Base-by-base conservation (phyloP, 2,888 invertebrate species). In the Euzophera pinguis region DNA sequence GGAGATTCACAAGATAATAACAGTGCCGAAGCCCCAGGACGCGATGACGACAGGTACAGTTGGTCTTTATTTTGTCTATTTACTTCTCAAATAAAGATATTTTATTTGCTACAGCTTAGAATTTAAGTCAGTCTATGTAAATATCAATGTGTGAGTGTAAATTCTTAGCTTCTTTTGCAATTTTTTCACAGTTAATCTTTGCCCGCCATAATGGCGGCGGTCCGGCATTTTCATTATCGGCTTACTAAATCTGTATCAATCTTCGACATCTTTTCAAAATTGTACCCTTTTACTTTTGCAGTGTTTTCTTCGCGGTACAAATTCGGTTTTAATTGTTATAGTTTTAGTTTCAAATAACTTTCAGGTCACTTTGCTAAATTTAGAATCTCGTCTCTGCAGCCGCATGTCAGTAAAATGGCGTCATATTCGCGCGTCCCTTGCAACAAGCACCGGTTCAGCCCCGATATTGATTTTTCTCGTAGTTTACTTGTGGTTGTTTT, bases 11-110 rank as follows among this genome's bases (percentile, higher is more conserved):
- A 91, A 71, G 94, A 95, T 78, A 93, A 94, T 84, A 94, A 94
- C 67, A 93, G 93, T 84, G 94, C 94, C 64, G 95, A 95, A 88
- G 93, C 93, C 65, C 93, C 94, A 56, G 94, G 94, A 75, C 94
- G 95, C 78, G 95, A 95, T 90, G 95, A 95, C 87, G 95, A 94
- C 92, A 94, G 94, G 94, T 95, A 93, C 57, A 59, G 61, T 69
- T 70, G 56, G 62, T 62, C 73, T 66, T 58, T 47, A 50, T 67
- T 61, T 57, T 53, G 48, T 35, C 50, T 52, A 55, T 16, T 43
- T 55, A 22, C 16, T 49, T 57, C 39, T 42, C 12, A 37, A 17
- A 38, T 38, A 5, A 0, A 16, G 32, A 8, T 29, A 43, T 43
- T 13, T 4, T 45, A 34, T 16, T 8, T 45, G 45, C 32, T 37